Conservation (phyloP, 2,888 invertebrate genomes). For the Pherbina coryleti region DNA sequence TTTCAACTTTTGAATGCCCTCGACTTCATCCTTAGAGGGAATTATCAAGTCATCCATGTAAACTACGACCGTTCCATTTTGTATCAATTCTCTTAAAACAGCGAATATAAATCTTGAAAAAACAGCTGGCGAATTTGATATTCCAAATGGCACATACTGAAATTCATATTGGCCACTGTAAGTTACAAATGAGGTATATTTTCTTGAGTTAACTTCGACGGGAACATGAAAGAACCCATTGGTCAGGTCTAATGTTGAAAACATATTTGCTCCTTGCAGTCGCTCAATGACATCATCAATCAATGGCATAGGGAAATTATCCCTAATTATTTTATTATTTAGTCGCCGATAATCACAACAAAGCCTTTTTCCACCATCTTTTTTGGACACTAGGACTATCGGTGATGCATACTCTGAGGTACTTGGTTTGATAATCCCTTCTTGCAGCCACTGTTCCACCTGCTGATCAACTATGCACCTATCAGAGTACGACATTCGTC, state of each 20-base stretch:
- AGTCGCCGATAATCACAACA: constrained; percentile 23
- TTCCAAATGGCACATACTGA: too few species aligned
- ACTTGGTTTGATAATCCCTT: constrained; percentile 25
- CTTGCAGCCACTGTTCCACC: constrained; percentile 22
- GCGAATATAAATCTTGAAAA: too few species aligned
- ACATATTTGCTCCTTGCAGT: neutral
- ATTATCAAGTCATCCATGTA: too few species aligned
- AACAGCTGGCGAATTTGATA: too few species aligned
- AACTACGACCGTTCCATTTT: too few species aligned
- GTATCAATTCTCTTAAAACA: too few species aligned
- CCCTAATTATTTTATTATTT: constrained; percentile 26
- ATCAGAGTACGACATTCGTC: constrained; percentile 28
- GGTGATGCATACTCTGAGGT: too few species aligned
- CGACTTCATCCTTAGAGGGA: constrained; percentile 22
- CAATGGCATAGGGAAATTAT: constrained; percentile 20
- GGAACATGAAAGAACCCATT: neutral
- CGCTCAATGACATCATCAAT: too few species aligned
- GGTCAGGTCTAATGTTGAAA: neutral
- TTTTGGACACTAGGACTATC: constrained; percentile 35
- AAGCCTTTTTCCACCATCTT: constrained; percentile 34
- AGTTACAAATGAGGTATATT: too few species aligned
- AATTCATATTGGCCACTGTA: too few species aligned
- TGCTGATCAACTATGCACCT: constrained; percentile 32
- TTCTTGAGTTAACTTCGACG: constrained; percentile 9
- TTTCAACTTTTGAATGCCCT: neutral